Evolutionary conservation across 23 tunicate genomes (phyloP), one percentile per base, ranked within the genome.

Genomic region (Phallusia fumigata): DNA sequence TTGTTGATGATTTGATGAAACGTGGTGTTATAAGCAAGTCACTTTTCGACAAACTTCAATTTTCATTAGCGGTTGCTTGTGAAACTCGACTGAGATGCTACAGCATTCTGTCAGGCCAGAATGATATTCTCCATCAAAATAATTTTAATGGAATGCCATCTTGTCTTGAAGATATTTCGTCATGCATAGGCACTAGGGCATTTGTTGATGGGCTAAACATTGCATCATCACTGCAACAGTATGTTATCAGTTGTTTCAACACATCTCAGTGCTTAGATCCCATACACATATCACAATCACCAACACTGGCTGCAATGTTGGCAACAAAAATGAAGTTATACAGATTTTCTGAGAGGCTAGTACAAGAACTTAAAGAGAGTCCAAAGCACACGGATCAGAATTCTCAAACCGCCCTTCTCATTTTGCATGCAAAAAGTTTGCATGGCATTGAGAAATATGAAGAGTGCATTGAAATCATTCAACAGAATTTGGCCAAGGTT

Each of bases 31-130:
- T 74, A 28, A 31, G n/a, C 45, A 33, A 74, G 22, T 2, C 44
- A 32, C 22, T 19, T 3, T 6, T 19, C 13, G 40, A 19, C 2
- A 30, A 74, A 32, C 30, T 28, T 32, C 44, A 11, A 21, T 74
- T 74, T 35, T 32, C 45, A 21, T 32, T 74, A 11, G 77, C 77
- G 2, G 35, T 74, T 32, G 77, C 77, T 32, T 74, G 77, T 35
- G 77, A 74, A 33, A 33, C 35, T 1, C 13, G 77, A 74, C 44
- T 74, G 2, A 30, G 40, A 21, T 24, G 3, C 1, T 74, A 74
- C 77, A 74, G 36, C 45, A 74, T 0, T 32, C 12, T 11, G 19
- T 32, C 45, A 21, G 12, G 31, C n/a, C 77, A 74, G 19, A 34
- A 33, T 32, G 77, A 74, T 31, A 74, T 58, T 58, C 69, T 22